Conservation (phyloP, 2,888 invertebrate species). For the Cerastis rubricosa region DNA sequence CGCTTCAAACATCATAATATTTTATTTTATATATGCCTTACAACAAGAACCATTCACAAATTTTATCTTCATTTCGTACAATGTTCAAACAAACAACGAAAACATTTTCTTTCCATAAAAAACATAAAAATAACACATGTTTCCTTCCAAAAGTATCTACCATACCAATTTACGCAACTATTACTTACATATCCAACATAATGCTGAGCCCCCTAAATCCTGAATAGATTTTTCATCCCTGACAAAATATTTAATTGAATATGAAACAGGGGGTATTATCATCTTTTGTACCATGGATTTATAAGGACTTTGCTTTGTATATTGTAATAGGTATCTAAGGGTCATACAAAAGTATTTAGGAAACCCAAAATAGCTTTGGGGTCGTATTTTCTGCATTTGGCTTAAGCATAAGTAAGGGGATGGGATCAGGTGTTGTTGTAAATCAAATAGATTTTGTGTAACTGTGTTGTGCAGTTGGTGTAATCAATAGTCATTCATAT, state of each 20-base stretch:
- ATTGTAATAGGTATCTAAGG: constrained; percentile 83
- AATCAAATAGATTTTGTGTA: constrained; percentile 66
- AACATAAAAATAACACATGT: constrained; percentile 2
- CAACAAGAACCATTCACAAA: background rate
- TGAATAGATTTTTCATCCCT: constrained; percentile 91
- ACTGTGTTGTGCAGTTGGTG: constrained; percentile 34
- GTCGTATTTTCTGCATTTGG: constrained; percentile 67
- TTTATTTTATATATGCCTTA: background rate
- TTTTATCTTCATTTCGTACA: background rate
- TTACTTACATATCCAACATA: constrained; percentile 71
- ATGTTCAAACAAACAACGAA: background rate
- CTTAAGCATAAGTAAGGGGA: constrained; percentile 66
- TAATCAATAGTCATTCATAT: constrained; percentile 29
- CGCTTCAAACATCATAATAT: background rate
- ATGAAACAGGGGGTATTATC: constrained; percentile 91
- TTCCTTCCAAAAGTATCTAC: background rate
- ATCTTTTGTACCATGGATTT: constrained; percentile 88
- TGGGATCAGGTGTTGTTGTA: constrained; percentile 80
- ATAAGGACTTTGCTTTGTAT: constrained; percentile 81
- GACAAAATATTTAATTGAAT: constrained; percentile 93
- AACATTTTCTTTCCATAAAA: background rate
- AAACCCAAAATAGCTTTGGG: constrained; percentile 80
- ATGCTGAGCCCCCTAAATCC: constrained; percentile 78
- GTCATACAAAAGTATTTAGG: constrained; percentile 87
- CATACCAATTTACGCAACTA: constrained; percentile 50